Base-by-base conservation (phyloP, 35 echinoderm and acorn worm genomes). In the Strongylocentrotus purpuratus region DNA sequence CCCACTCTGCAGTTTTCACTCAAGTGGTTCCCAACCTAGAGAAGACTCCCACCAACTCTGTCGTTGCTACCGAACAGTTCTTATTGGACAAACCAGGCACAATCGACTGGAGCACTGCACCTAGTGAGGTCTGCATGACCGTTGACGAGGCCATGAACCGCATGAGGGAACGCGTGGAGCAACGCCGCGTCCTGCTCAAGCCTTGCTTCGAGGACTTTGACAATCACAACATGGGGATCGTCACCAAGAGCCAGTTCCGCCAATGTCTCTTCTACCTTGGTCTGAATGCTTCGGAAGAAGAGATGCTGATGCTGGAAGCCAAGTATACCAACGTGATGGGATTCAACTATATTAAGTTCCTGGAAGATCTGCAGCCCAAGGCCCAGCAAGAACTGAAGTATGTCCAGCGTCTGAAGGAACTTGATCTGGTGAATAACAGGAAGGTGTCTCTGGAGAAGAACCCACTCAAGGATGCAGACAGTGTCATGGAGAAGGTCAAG, bases 141-240 rank as follows among this genome's bases (percentile, higher is more conserved):
- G 32, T 95, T 6, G 92, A 95, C 0, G 48, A 96, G 7, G 93
- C 97, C 33, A 97, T 99, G 95, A 97, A 96, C 31, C 94, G 97
- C 45, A 98, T 99, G 98, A 95, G 41, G 86, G 86, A 96, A 33
- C 90, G 96, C 45, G 97, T 95, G 28, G 92, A 94, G 46, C 98
- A 98, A 90, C 95, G 98, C 13, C 95, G 98, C 31, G 97, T 99
- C 60, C 95, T 98, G 48, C 78, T 86, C 45, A 99, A 99, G 87
- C 98, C 98, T 3, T 98, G 97, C 92, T 99, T 98, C 92, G 91
- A 98, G 87, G 98, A 99, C 85, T 99, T 98, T 89, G 98, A 99
- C 55, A 96, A 91, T n/a, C 98, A 99, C 95, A 99, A 99, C 86
- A 94, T 96, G 48, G 98, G 98, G 32, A 96, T 96, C 13, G 97